These are phyloP conservation scores for Yponomeuta malinellus DNA, from an alignment of 2,888 invertebrate genomes.

Conservation along the genomic window DNA sequence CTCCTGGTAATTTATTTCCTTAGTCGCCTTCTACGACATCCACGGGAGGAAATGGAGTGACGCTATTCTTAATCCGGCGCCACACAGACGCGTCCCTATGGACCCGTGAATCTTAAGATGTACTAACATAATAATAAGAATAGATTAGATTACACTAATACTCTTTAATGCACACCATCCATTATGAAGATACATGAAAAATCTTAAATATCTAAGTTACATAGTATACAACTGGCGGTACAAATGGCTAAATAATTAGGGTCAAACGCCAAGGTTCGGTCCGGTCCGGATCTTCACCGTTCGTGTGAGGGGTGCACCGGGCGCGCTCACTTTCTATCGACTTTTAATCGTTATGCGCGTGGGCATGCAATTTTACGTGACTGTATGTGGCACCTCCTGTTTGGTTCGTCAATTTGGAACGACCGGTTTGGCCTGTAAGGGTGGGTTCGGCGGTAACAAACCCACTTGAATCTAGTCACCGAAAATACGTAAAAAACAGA, in stretches of 20 bases:
- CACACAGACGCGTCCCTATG: no score
- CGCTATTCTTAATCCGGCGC: no score
- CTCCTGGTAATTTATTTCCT: no score
- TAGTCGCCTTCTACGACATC: no score
- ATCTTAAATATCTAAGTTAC: no score
- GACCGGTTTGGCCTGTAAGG: not conserved
- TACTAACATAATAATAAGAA: no score
- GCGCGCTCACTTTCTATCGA: conserved; percentile 67
- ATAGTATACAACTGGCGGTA: no score
- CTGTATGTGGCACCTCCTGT: conserved; percentile 19
- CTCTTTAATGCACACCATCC: no score
- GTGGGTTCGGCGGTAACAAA: not conserved
- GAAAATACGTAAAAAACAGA: not conserved
- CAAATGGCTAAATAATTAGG: not conserved
- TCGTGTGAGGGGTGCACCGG: conserved; percentile 29
- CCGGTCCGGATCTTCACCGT: not conserved
- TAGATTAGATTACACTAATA: no score
- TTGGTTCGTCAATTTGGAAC: not conserved
- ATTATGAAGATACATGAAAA: no score
- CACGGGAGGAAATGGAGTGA: no score
- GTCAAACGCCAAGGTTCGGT: not conserved
- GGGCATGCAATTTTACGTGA: conserved; percentile 74
- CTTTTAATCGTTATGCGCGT: conserved; percentile 69
- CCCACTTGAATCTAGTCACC: not conserved
- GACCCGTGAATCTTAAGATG: no score